Conservation (phyloP, 2,888 invertebrate species). For the Cyaniris semiargus region DNA sequence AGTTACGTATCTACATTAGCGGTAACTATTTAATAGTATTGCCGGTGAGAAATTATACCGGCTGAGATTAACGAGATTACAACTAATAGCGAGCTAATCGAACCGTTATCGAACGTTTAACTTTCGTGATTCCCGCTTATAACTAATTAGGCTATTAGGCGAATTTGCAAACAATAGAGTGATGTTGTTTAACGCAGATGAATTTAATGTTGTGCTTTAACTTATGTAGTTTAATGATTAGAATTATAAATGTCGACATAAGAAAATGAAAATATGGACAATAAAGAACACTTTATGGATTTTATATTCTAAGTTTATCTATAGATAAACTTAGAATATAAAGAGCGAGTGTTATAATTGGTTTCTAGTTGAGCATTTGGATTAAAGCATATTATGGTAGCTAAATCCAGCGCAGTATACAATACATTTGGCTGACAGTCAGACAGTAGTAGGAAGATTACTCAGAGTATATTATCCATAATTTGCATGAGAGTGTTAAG, state of each 20-base stretch:
- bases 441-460: neutral
- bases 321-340: no score
- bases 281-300: no score
- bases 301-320: neutral
- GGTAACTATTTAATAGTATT: constrained; percentile 30
- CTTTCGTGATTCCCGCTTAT: neutral
- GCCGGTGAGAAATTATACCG: constrained; percentile 23
- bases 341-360: neutral
- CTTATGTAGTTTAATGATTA: neutral
- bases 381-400: neutral
- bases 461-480: neutral
- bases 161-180: neutral
- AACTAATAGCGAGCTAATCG: constrained; percentile 9
- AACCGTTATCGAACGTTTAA: constrained; percentile 5
- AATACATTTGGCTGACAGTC: neutral
- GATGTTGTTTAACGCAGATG: neutral
- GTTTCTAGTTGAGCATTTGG: neutral
- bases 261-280: neutral
- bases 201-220: neutral
- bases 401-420: neutral
- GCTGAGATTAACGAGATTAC: constrained; percentile 17
- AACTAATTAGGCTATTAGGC: constrained; percentile 8
- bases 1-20: constrained; percentile 24
- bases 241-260: neutral
- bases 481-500: neutral